Conservation (phyloP, 64 coral and sea anemone genomes). For the Stylophora pistillata region DNA sequence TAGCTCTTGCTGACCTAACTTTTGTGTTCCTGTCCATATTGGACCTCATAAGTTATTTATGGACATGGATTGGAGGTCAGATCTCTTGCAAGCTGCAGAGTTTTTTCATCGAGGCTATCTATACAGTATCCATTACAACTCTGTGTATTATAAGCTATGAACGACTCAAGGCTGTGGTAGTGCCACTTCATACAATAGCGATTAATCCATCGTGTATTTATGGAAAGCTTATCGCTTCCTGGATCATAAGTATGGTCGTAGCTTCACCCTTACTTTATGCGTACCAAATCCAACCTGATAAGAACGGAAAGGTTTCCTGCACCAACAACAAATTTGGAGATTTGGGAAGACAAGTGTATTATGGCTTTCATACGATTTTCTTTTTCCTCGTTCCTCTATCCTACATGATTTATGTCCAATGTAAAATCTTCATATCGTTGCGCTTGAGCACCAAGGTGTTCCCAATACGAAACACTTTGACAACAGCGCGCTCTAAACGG, state of each 20-base stretch:
- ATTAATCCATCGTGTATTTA: neutral
- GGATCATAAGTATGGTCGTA: neutral
- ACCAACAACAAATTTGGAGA: conserved; percentile 10
- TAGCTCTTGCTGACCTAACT: conserved; percentile 32
- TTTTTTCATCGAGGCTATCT: conserved; percentile 36
- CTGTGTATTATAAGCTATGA: conserved; percentile 30
- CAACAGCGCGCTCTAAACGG: neutral
- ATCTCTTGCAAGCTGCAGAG: conserved; percentile 50
- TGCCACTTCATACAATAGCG: neutral
- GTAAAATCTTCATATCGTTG: neutral
- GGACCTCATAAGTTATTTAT: conserved; percentile 30
- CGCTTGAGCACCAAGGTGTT: neutral
- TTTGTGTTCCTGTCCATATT: conserved; percentile 42
- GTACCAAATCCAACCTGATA: neutral
- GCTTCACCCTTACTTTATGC: conserved; percentile 33
- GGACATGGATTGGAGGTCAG: conserved; percentile 38
- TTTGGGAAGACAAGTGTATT: conserved; percentile 41
- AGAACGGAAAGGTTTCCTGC: neutral
- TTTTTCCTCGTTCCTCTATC: conserved; percentile 23
- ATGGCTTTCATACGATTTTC: conserved; percentile 7
- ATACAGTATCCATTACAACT: conserved; percentile 41
- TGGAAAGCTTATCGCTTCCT: neutral
- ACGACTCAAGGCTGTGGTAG: conserved; percentile 5
- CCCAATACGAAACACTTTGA: neutral
- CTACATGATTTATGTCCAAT: conserved; percentile 28